These are phyloP conservation scores for Astur gentilis DNA, from an alignment of 2,113 vertebrate species.

Conservation along the genomic window DNA sequence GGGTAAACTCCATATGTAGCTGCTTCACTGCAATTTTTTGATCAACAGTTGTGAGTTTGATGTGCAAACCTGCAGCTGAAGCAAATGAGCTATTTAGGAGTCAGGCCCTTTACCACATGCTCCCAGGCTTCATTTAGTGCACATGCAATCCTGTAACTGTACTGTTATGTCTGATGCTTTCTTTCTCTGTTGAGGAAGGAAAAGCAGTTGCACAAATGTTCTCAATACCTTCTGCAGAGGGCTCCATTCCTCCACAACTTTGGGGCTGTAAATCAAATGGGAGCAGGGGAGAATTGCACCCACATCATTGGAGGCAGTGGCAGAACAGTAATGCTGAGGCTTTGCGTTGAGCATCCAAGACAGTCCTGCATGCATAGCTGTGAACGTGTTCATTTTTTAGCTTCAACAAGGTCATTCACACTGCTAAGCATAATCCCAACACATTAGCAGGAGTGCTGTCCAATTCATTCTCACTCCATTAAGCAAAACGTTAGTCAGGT, in stretches of 20 bases:
- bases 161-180: no score
- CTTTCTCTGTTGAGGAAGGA: no score
- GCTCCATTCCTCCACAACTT: fast-evolving
- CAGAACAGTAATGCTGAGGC: background rate
- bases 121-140: no score
- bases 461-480: constrained; percentile 41
- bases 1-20: no score
- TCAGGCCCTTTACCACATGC: no score
- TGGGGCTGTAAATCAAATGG: background rate
- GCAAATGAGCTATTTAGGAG: no score
- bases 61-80: no score
- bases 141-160: no score
- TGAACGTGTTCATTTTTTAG: constrained; percentile 29
- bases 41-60: no score
- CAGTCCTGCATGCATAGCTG: background rate
- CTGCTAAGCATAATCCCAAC: background rate
- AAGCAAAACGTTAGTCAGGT: background rate
- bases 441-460: constrained; percentile 26
- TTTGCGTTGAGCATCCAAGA: background rate
- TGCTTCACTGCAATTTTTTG: no score
- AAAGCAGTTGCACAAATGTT: background rate
- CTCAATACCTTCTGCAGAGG: fast-evolving
- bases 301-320: fast-evolving
- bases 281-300: background rate
- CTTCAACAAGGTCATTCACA: constrained; percentile 52